Conservation (phyloP, 1,140 invertebrate genomes). For the Drosophila kepulauana region DNA sequence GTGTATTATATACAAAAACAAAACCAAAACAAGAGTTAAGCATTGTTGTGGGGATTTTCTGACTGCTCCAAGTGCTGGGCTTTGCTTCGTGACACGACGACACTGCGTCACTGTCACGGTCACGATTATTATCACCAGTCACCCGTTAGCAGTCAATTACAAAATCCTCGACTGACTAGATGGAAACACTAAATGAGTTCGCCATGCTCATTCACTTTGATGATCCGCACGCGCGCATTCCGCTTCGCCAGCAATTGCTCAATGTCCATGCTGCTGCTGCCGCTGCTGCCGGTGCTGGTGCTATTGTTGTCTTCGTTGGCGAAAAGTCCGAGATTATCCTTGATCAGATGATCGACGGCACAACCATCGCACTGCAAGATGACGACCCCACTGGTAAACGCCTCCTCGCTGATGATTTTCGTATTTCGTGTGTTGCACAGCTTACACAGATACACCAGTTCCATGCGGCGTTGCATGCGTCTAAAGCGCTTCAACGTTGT, state of each 20-base stretch:
- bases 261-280: conserved; percentile 91
- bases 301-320: conserved; percentile 86
- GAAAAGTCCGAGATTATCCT: conserved; percentile 97
- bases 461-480: conserved; percentile 88
- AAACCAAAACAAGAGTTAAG: conserved; percentile 33
- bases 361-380: conserved; percentile 95
- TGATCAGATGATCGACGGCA: conserved; percentile 95
- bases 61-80: background rate
- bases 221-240: conserved; percentile 87
- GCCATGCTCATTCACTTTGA: conserved; percentile 82
- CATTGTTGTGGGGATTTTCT: background rate
- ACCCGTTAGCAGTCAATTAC: no score
- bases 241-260: conserved; percentile 93
- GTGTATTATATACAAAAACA: conserved; percentile 38
- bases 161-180: conserved; percentile 47
- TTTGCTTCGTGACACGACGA: conserved; percentile 24
- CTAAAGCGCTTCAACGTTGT: conserved; percentile 73
- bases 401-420: conserved; percentile 93
- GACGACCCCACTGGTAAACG: conserved; percentile 94
- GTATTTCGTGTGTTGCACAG: conserved; percentile 91
- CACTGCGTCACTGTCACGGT: conserved; percentile 36
- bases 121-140: background rate
- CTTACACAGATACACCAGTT: conserved; percentile 93
- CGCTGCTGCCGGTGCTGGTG: conserved; percentile 76
- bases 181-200: conserved; percentile 72